These are phyloP conservation scores for Passer domesticus DNA, from an alignment of 2,113 vertebrate genomes.

Conservation along the genomic window DNA sequence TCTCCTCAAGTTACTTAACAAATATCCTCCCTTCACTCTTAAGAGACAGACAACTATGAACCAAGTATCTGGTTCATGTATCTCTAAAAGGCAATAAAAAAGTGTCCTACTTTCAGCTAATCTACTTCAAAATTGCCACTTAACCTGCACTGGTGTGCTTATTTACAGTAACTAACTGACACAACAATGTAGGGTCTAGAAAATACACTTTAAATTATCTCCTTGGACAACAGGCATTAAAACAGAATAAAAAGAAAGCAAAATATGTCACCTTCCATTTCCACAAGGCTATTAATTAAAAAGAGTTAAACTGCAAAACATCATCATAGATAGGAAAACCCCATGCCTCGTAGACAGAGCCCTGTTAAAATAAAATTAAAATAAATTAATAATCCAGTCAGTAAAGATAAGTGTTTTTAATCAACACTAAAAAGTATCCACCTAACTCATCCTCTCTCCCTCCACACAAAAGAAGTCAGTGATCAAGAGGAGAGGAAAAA, in stretches of 20 bases:
- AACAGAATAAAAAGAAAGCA: not conserved
- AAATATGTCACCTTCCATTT: not conserved
- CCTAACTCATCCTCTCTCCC: not conserved
- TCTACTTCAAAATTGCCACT: not conserved
- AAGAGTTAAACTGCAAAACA: not conserved
- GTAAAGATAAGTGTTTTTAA: not conserved
- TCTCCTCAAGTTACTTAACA: not conserved
- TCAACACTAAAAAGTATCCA: not conserved
- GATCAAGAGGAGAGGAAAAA: not conserved
- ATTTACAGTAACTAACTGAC: not conserved
- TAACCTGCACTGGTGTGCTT: not conserved
- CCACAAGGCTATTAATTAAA: not conserved
- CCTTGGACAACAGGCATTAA: not conserved
- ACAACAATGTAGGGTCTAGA: not conserved
- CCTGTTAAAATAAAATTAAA: not conserved
- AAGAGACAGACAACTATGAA: not conserved
- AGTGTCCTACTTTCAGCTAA: not conserved
- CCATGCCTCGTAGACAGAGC: not conserved
- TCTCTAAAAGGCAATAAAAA: not conserved
- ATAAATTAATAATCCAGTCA: not conserved
- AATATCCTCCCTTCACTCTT: not conserved
- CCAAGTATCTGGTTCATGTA: not conserved
- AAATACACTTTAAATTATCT: not conserved
- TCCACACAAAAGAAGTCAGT: not conserved
- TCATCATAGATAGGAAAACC: not conserved